phyloP scores from a whole-genome alignment of 2,113 vertebrate genomes.

The Conger conger region DNA sequence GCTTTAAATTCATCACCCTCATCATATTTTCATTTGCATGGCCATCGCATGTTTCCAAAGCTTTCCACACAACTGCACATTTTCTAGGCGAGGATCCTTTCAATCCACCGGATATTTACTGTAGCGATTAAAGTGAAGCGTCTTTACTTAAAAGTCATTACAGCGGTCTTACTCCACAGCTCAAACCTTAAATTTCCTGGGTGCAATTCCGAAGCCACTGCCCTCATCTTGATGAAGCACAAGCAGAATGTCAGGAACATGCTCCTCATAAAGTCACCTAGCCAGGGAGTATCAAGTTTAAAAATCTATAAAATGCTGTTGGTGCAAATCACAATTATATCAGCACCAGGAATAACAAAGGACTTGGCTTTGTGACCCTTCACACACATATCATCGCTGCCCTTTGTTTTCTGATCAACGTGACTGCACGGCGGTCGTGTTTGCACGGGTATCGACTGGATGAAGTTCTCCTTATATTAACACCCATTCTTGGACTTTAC shows the following conservation, averaged over 20 bases:
- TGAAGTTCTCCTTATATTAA: slow-evolving; percentile 27
- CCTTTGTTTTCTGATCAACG: not conserved
- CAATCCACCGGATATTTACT: not conserved
- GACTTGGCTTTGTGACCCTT: not conserved
- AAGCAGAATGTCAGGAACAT: not conserved
- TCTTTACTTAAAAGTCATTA: not conserved
- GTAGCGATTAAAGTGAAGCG: not conserved
- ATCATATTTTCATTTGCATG: not conserved
- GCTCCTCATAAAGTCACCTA: not conserved
- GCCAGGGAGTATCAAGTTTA: not conserved
- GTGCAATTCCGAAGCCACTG: too few species aligned
- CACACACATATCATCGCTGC: not conserved
- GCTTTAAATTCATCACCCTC: not conserved
- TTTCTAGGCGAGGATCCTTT: not conserved
- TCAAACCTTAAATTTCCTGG: not conserved
- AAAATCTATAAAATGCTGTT: not conserved
- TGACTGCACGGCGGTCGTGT: not conserved
- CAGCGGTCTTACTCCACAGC: not conserved
- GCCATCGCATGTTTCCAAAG: not conserved
- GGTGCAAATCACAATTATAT: not conserved
- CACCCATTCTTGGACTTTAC: slow-evolving; percentile 20
- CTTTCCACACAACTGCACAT: not conserved
- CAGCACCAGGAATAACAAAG: not conserved
- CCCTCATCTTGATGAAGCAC: not conserved
- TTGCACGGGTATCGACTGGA: not conserved